Conservation (phyloP, 2,113 vertebrate genomes). For the Chlorodrepanis virens region DNA sequence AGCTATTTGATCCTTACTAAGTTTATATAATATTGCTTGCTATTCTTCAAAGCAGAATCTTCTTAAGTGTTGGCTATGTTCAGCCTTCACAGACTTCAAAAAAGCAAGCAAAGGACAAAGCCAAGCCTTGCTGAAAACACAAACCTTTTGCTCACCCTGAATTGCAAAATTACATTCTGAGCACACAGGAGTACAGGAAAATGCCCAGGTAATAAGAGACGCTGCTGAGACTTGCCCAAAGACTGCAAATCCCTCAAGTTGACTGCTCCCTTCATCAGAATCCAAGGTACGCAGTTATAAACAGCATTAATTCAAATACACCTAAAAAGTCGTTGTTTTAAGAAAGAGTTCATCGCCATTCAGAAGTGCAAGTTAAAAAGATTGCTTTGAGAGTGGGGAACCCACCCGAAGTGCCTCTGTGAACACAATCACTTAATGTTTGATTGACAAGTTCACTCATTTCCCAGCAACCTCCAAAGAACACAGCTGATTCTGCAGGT, state of each 20-base stretch:
- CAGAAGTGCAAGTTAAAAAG: neutral
- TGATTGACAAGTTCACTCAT: neutral
- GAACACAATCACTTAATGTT: neutral
- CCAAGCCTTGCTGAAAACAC: neutral
- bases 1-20: neutral
- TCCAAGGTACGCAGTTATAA: neutral
- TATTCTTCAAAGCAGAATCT: neutral
- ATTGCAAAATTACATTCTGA: neutral
- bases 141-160: neutral
- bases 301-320: neutral
- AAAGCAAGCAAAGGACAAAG: neutral
- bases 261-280: conserved; percentile 2
- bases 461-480: neutral
- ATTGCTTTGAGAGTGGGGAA: neutral
- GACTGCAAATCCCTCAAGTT: neutral
- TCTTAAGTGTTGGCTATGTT: neutral
- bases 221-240: neutral
- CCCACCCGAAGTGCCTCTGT: neutral
- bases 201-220: neutral
- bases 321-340: neutral
- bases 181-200: neutral
- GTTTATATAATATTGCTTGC: neutral
- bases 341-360: neutral
- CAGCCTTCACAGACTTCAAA: neutral
- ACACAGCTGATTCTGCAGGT: neutral